Conservation (phyloP, 2,113 vertebrate species). For the Brachirus orientalis region DNA sequence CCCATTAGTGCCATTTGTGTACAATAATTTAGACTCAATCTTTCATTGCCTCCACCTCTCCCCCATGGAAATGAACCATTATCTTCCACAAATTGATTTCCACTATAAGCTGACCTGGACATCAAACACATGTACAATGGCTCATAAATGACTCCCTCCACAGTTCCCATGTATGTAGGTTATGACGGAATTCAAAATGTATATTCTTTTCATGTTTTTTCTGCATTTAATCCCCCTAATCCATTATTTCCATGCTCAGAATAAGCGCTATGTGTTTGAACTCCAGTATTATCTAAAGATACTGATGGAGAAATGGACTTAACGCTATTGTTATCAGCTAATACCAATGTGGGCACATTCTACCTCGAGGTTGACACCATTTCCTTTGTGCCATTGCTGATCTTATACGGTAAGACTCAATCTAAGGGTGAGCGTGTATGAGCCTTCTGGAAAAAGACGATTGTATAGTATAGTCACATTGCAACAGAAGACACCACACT, state of each 20-base stretch:
- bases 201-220: constrained; percentile 67
- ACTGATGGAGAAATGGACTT: constrained; percentile 36
- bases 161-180: constrained; percentile 11
- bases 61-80: constrained; percentile 74
- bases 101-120: constrained; percentile 26
- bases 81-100: constrained; percentile 76
- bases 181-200: constrained; percentile 67
- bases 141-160: constrained; percentile 23
- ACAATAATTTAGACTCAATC: constrained; percentile 60
- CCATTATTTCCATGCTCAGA: constrained; percentile 69
- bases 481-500: constrained; percentile 6
- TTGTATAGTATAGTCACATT: constrained; percentile 2
- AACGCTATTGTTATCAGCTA: constrained; percentile 58
- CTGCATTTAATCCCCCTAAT: constrained; percentile 71
- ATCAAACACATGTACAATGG: constrained; percentile 19
- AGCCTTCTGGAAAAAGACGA: constrained; percentile 22
- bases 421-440: constrained; percentile 4
- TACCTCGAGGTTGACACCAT: constrained; percentile 7
- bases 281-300: constrained; percentile 59
- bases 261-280: constrained; percentile 47
- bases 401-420: constrained; percentile 35
- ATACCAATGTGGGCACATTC: constrained; percentile 34
- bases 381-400: constrained; percentile 47
- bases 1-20: constrained; percentile 77
- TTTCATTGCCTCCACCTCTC: constrained; percentile 63